Conservation (phyloP, 2,888 invertebrate species). For the Acleris cristana region DNA sequence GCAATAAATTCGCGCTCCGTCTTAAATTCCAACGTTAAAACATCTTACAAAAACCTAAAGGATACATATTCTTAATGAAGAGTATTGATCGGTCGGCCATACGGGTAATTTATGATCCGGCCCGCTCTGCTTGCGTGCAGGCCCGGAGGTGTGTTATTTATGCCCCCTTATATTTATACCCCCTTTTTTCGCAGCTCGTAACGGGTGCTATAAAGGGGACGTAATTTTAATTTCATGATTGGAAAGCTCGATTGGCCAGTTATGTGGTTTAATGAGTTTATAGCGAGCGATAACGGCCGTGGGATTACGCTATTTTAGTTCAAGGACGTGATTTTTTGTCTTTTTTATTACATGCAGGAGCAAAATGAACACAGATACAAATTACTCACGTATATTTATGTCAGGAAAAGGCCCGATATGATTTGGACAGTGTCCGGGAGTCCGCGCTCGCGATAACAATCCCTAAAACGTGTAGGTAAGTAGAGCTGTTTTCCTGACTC, state of each 20-base stretch:
- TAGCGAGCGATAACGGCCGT: conserved; percentile 73
- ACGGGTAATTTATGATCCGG: conserved; percentile 76
- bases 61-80: conserved; percentile 80
- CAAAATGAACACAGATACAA: no score
- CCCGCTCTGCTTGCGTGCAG: conserved; percentile 71
- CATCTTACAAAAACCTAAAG: conserved; percentile 43
- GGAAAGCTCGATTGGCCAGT: conserved; percentile 82
- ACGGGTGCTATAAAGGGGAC: conserved; percentile 80
- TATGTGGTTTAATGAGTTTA: conserved; percentile 83
- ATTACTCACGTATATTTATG: no score
- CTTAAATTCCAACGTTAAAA: background rate
- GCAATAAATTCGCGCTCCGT: background rate
- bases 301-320: conserved; percentile 58
- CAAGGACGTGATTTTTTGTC: conserved; percentile 47
- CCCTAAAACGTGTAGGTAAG: no score
- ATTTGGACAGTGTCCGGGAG: no score
- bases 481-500: no score
- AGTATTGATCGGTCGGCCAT: conserved; percentile 77
- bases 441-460: no score
- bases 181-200: conserved; percentile 85
- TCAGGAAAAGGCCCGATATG: no score
- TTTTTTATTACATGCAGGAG: background rate
- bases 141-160: conserved; percentile 82
- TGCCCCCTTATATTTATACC: conserved; percentile 81
- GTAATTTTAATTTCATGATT: conserved; percentile 83